Evolutionary conservation across 92 coral and sea anemone species (phyloP), one percentile per base, ranked within the genome.

Genomic region (Phenganax subtilis): DNA sequence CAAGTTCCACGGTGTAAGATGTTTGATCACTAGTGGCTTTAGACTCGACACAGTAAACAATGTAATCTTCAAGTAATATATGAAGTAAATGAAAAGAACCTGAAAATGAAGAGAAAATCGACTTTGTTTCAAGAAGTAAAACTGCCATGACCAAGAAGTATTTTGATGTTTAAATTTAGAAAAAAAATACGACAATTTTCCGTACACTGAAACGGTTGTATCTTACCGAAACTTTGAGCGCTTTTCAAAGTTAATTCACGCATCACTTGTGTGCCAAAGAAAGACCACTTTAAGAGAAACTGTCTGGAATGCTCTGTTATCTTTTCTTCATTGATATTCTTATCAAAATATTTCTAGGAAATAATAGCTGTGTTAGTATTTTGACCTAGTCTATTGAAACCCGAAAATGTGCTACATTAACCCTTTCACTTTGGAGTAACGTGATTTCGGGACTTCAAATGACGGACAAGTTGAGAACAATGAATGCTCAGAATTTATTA

Each of bases 151-250:
- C 47, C 47, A 37, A 37, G 2, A 5, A 5, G 47, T 37, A 37
- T 37, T 37, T 37, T 37, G 47, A 37, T 5, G 5, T 37, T 37
- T 5, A 37, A 1, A 59, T 14, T 59, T 14, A 3, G 15, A 62
- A 27, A 84, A 20, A 25, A 29, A 54, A 75, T 15, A 54, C 20
- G 53, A 17, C 51, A 10, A 1, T 60, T 47, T 12, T 67, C 7
- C 37, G 3, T 29, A 29, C 25, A 20, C 25, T 20, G 25, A 37
- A 37, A 37, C 47, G 5, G 47, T 1, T 37, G 47, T 37, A 37
- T 76, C 96, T 88, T 81, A 96, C 99, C 99, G 75, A 96, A 96
- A 83, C 99, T 96, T 80, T 92, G 97, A 14, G 99, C 99, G 75
- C 99, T 96, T 84, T 92, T 93, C 54, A 96, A 71, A 11, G 99